A percentile compares a stretch with the other conserved stretches of the same genome.
Evolutionary conservation across 2,797 vertebrate genomes (phyloP).

Genomic region (Lacerta viridis): DNA sequence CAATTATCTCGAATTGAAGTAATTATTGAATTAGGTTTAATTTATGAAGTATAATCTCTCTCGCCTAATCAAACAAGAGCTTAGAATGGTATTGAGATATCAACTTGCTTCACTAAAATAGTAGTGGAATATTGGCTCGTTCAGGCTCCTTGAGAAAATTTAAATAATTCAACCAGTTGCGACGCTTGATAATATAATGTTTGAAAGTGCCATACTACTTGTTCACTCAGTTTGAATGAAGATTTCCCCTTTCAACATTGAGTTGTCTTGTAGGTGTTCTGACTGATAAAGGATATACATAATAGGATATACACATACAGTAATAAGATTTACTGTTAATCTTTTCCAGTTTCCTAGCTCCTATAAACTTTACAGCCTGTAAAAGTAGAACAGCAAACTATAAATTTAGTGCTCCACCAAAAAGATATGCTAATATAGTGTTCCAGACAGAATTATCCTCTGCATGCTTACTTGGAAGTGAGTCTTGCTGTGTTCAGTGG

Average conservation of each 20-base stretch:
- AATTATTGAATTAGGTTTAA: constrained; percentile 14
- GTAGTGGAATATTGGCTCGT: neutral
- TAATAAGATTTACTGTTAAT: neutral
- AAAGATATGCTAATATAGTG: neutral
- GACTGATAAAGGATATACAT: neutral
- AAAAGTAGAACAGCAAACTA: neutral
- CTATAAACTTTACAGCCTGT: no score
- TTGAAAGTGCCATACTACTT: neutral
- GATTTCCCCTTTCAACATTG: neutral
- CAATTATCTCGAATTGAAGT: constrained; percentile 16
- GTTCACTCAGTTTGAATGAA: neutral
- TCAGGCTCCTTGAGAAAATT: neutral
- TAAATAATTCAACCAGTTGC: neutral
- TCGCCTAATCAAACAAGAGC: neutral
- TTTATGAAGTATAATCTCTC: neutral
- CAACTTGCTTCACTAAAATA: neutral
- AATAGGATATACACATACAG: no score
- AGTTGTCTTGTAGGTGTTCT: neutral
- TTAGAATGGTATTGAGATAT: neutral
- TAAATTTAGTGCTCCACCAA: neutral
- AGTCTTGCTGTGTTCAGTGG: neutral
- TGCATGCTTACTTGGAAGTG: neutral
- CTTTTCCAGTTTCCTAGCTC: neutral
- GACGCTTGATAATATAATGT: neutral
- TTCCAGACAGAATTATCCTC: neutral